Evolutionary conservation across 2,888 invertebrate genomes (phyloP).

Genomic region (Holacanthella duospinosa): DNA sequence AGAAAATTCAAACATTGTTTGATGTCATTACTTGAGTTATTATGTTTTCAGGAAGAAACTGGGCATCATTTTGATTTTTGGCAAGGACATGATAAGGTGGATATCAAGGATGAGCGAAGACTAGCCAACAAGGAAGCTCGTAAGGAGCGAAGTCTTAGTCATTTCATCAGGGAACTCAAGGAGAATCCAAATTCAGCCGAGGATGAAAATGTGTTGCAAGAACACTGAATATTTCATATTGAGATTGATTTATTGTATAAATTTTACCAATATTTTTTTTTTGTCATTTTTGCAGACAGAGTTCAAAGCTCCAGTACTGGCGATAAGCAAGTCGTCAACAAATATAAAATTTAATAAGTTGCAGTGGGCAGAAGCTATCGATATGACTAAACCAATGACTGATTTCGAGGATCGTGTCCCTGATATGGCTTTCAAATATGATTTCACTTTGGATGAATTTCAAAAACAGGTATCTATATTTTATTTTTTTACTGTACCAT

Average conservation of each 20-base stretch:
- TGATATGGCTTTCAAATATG: constrained; percentile 70
- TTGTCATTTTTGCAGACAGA: not conserved
- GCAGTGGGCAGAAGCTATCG: constrained; percentile 80
- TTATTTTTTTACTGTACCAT: not conserved
- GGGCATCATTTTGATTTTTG: constrained; percentile 24
- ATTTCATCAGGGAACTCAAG: constrained; percentile 16
- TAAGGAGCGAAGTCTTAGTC: constrained; percentile 37
- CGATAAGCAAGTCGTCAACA: constrained; percentile 51
- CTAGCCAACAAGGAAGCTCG: constrained; percentile 38
- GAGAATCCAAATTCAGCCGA: not conserved
- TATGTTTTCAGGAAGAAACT: not conserved
- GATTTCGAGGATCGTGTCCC: constrained; percentile 72
- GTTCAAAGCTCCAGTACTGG: constrained; percentile 50
- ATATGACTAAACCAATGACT: constrained; percentile 65
- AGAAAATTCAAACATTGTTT: not conserved
- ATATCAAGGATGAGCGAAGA: constrained; percentile 34
- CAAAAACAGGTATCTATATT: constrained; percentile 63
- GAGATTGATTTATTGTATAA: not conserved
- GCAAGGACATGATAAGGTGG: constrained; percentile 32
- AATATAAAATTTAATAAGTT: constrained; percentile 44
- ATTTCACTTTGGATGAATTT: constrained; percentile 90
- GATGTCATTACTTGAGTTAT: no score
- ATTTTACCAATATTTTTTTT: no score
- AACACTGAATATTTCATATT: not conserved
- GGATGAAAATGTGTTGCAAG: not conserved